Evolutionary conservation across 2,113 vertebrate species (phyloP), one percentile per base, ranked within the genome.

Genomic region (Ciconia stormi): DNA sequence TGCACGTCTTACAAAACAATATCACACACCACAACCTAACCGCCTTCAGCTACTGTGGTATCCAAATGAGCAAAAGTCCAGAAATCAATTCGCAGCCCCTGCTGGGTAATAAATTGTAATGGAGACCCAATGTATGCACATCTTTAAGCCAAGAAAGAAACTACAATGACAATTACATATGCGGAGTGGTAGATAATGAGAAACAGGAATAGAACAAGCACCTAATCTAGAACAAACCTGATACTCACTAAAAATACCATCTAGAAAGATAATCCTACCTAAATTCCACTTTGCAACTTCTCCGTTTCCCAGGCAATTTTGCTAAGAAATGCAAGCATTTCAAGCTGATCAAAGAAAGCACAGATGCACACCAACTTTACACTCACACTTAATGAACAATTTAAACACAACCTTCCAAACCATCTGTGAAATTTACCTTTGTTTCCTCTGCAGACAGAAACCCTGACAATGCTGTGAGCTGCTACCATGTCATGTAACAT

Each of bases 401-500:
- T 93, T 66, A 46, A 87, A 32, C 59, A 77, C 79, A 71, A 16
- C 30, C 26, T 79, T 90, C 44, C 14, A 79, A 77, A 15, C 29
- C 5, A 23, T 20, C 58, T 40, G 9, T 63, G 59, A 70, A 7
- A 96, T 97, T 97, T 98, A 99, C 99, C 99, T 87, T 98, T 98
- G 90, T 98, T 98, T 94, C 98, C 98, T 98, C 99, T 98, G 98
- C 98, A 99, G 95, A 99, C 98, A 52, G 99, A 99, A 91, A 99
- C 99, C 93, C 99, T 99, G 89, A 99, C 98, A 97, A 99, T 98
- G 98, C 99, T 99, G 97, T 99, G 99, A 95, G 99, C 95, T 95
- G 99, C 99, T 98, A 99, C 99, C 99, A 99, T 99, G 95, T 99
- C 99, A 65, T 99, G 99, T 94, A 99, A 98, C 98, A 99, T 99